Percentiles rank a stretch among this genome's conserved stretches.
Evolutionary conservation across 2,113 vertebrate genomes (phyloP).

Genomic region (Laticauda colubrina): DNA sequence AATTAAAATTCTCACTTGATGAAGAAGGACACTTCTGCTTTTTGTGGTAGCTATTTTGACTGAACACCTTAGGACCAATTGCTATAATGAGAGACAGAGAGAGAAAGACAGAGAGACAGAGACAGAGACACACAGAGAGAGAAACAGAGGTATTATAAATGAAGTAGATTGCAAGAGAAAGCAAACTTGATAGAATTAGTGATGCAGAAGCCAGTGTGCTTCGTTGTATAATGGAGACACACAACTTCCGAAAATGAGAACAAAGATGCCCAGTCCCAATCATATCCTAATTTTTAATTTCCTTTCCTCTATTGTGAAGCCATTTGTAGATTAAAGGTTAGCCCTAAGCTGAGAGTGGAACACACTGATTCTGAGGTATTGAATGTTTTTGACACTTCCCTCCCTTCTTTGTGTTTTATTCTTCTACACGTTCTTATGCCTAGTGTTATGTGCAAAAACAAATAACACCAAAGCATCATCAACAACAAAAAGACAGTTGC

Average conservation of each 20-base stretch:
- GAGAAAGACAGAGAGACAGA: too few species aligned
- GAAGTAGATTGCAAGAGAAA: background rate
- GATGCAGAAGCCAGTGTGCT: background rate
- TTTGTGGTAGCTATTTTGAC: background rate
- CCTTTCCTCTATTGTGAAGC: background rate
- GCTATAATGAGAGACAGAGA: background rate
- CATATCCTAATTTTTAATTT: background rate
- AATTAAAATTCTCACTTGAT: background rate
- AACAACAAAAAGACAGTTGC: background rate
- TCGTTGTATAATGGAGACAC: background rate
- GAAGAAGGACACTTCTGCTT: background rate
- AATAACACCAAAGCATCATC: constrained; percentile 5
- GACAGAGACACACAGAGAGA: too few species aligned
- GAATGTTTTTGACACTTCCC: rapidly evolving
- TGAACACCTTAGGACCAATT: background rate
- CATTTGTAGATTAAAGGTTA: background rate
- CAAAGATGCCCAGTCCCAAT: background rate
- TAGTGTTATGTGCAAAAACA: constrained; percentile 13
- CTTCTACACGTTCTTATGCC: background rate
- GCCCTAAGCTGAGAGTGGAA: background rate
- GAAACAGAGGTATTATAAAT: background rate
- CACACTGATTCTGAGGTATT: background rate
- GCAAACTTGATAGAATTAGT: background rate
- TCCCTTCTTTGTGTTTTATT: background rate
- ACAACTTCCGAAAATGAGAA: background rate